phyloP scores from a whole-genome alignment of 1,140 invertebrate species.

The Papilio polytes region DNA sequence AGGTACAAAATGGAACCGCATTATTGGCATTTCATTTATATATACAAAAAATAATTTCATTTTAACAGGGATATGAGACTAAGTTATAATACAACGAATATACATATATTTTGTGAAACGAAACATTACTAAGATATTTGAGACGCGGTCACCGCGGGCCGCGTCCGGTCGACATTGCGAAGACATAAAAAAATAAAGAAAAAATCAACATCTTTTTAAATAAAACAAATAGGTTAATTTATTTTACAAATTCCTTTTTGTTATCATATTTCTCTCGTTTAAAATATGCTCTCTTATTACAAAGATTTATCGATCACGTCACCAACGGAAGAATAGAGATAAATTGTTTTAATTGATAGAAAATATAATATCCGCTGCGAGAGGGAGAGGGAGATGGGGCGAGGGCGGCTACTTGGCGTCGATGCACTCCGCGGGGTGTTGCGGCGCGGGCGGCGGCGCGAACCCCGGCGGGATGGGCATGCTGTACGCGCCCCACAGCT shows the following conservation, averaged over 20 bases:
- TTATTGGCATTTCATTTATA: conserved; percentile 76
- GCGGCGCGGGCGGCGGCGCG: conserved; percentile 65
- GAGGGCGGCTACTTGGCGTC: conserved; percentile 76
- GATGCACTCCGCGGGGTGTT: conserved; percentile 79
- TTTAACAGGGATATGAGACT: conserved; percentile 74
- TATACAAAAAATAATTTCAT: conserved; percentile 75
- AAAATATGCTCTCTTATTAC: conserved; percentile 82
- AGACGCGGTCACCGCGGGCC: conserved; percentile 51
- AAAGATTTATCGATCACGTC: conserved; percentile 83
- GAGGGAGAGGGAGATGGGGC: conserved; percentile 35
- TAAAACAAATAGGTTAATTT: conserved; percentile 84
- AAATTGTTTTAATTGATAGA: conserved; percentile 52
- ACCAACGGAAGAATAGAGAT: conserved; percentile 66
- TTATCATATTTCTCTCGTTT: conserved; percentile 83
- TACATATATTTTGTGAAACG: conserved; percentile 69
- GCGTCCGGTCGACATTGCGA: conserved; percentile 41
- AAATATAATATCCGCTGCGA: conserved; percentile 65
- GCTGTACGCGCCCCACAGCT: conserved; percentile 52
- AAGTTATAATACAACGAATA: conserved; percentile 77
- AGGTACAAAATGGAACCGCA: conserved; percentile 76
- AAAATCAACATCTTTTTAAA: conserved; percentile 72
- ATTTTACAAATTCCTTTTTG: conserved; percentile 83
- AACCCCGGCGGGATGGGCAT: conserved; percentile 81
- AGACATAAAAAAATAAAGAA: conserved; percentile 55
- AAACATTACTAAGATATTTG: conserved; percentile 65